Conservation (phyloP, 2,888 invertebrate genomes). For the Drosophila melanosoma region DNA sequence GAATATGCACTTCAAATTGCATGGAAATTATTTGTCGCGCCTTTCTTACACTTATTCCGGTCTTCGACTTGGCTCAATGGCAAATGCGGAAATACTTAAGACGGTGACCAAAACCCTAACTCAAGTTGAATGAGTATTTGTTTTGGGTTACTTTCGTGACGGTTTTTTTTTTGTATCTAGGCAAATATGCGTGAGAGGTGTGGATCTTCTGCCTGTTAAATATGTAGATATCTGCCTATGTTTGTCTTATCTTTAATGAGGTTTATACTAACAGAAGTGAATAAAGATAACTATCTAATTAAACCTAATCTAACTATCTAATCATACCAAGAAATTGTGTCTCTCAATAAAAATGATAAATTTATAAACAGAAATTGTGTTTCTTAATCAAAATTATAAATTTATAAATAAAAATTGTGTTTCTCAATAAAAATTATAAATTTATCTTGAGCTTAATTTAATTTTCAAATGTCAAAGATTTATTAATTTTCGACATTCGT, state of each 20-base stretch:
- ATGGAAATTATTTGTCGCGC: slow-evolving; percentile 68
- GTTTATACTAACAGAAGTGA: background rate
- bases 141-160: slow-evolving; percentile 59
- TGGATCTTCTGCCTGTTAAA: background rate
- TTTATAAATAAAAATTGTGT: background rate
- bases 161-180: slow-evolving; percentile 22
- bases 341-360: too few species aligned
- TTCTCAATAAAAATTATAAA: background rate
- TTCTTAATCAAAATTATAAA: background rate
- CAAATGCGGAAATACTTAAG: slow-evolving; percentile 65
- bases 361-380: background rate
- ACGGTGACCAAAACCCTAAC: slow-evolving; percentile 32
- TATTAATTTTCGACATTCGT: too few species aligned
- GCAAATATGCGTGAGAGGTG: slow-evolving; percentile 34
- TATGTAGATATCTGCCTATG: background rate
- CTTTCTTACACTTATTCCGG: slow-evolving; percentile 63
- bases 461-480: too few species aligned
- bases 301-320: background rate
- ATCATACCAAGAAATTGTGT: background rate
- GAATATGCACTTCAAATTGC: slow-evolving; percentile 77
- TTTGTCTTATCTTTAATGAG: background rate
- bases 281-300: background rate
- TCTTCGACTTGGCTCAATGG: slow-evolving; percentile 35
- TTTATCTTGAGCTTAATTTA: too few species aligned
- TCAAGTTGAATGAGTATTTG: slow-evolving; percentile 47